Percentiles rank a stretch among this genome's conserved stretches.
Conservation (phyloP, 2,888 invertebrate genomes). For the Caradrina clavipalpis region DNA sequence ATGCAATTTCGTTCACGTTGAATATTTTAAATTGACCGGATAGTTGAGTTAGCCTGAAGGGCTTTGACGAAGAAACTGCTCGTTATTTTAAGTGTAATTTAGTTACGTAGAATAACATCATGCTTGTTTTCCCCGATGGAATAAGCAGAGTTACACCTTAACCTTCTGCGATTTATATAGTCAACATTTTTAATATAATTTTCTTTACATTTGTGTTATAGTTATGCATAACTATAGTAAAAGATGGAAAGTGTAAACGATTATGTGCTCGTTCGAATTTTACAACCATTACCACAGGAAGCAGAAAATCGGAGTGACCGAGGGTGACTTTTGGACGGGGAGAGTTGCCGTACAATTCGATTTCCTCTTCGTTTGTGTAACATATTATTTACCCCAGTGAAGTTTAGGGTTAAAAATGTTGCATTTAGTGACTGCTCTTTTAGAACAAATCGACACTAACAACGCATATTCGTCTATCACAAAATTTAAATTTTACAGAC, state of each 20-base stretch:
- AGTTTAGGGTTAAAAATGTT: slow-evolving; percentile 36
- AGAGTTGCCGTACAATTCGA: slow-evolving; percentile 36
- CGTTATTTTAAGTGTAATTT: slow-evolving; percentile 1
- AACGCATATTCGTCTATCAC: too few relatives aligned
- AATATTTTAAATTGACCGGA: slow-evolving; percentile 19
- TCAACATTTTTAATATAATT: not conserved
- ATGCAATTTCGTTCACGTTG: slow-evolving; percentile 36
- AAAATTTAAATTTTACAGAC: not conserved
- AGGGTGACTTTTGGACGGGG: slow-evolving; percentile 48
- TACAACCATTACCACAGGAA: slow-evolving; percentile 50
- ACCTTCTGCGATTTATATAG: not conserved
- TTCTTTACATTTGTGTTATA: not conserved
- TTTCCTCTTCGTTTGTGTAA: slow-evolving; percentile 34
- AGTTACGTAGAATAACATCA: slow-evolving; percentile 4
- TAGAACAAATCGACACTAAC: not conserved
- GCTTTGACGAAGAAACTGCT: slow-evolving; percentile 31
- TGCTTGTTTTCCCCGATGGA: not conserved
- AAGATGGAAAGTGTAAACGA: slow-evolving; percentile 34
- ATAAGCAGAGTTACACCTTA: not conserved
- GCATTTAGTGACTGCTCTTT: slow-evolving; percentile 25
- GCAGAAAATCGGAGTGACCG: slow-evolving; percentile 51
- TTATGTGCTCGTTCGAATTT: slow-evolving; percentile 49
- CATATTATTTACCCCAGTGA: slow-evolving; percentile 30
- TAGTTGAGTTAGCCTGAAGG: slow-evolving; percentile 3
- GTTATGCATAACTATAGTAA: not conserved